A percentile compares a stretch with the other conserved stretches of the same genome.
These are phyloP conservation scores for Peribatodes rhomboidaria DNA, from an alignment of 2,888 invertebrate species.

Conservation along the genomic window DNA sequence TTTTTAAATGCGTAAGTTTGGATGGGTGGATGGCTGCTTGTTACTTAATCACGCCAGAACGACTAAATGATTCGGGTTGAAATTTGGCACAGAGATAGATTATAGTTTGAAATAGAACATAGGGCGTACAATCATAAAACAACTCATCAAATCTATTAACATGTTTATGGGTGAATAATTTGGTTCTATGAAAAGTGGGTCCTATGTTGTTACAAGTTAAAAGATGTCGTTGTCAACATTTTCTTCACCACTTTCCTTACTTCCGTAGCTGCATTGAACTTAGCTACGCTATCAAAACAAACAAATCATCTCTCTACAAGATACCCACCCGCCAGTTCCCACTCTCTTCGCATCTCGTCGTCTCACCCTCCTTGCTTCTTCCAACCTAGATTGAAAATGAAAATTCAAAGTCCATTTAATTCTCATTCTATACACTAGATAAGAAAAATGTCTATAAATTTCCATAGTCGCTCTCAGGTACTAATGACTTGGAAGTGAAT, in stretches of 20 bases:
- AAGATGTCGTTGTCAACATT: neutral
- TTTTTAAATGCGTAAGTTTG: too few species aligned
- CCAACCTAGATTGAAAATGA: slow-evolving; percentile 86
- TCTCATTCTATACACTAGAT: slow-evolving; percentile 71
- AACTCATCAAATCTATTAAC: neutral
- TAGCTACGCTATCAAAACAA: slow-evolving; percentile 39
- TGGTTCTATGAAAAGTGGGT: neutral
- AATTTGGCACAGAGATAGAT: too few species aligned
- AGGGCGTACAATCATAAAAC: neutral
- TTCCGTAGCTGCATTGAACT: slow-evolving; percentile 3
- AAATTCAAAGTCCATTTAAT: slow-evolving; percentile 81
- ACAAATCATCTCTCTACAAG: slow-evolving; percentile 56
- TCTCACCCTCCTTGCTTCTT: slow-evolving; percentile 77
- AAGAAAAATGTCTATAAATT: slow-evolving; percentile 77
- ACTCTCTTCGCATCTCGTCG: slow-evolving; percentile 74
- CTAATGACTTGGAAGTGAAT: slow-evolving; percentile 57
- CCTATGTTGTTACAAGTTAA: neutral
- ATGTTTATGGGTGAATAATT: neutral
- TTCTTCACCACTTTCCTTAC: neutral
- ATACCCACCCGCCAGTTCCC: slow-evolving; percentile 86
- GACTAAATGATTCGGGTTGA: too few species aligned
- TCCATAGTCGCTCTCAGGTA: slow-evolving; percentile 61
- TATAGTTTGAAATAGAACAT: too few species aligned
- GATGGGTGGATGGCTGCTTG: too few species aligned
- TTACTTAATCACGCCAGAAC: too few species aligned